Conservation (phyloP, 2,888 invertebrate genomes). For the Diabrotica balteata region DNA sequence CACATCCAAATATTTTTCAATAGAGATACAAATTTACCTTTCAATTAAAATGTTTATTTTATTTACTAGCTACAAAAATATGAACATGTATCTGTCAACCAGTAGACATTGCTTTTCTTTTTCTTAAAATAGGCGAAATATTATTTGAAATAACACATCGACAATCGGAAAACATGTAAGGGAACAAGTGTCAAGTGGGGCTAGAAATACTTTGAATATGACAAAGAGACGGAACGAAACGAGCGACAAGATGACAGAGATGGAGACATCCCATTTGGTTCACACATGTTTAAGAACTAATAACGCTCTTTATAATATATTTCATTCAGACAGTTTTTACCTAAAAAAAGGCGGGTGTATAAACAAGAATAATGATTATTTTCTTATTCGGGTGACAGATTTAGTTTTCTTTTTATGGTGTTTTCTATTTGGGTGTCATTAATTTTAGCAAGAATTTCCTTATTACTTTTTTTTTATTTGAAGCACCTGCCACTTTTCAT, state of each 20-base stretch:
- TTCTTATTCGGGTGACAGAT: slow-evolving; percentile 42
- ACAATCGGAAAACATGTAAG: slow-evolving; percentile 28
- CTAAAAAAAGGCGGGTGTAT: slow-evolving; percentile 34
- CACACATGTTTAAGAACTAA: slow-evolving; percentile 44
- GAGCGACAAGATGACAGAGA: slow-evolving; percentile 28
- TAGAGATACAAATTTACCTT: too few species aligned
- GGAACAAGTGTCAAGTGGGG: slow-evolving; percentile 36
- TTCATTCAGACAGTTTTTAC: slow-evolving; percentile 37
- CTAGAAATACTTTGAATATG: slow-evolving; percentile 29
- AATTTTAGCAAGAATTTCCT: slow-evolving; percentile 32
- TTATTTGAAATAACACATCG: slow-evolving; percentile 35
- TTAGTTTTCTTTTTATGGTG: slow-evolving; percentile 37
- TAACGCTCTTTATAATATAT: slow-evolving; percentile 39
- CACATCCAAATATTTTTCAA: too few species aligned
- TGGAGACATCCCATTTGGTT: slow-evolving; percentile 43
- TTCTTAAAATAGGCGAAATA: slow-evolving; percentile 34
- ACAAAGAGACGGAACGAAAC: slow-evolving; percentile 27
- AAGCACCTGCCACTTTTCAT: slow-evolving; percentile 26
- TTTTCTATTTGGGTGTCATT: slow-evolving; percentile 30
- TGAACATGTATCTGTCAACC: too few species aligned
- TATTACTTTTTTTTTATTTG: slow-evolving; percentile 25
- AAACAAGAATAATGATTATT: slow-evolving; percentile 45
- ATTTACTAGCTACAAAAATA: too few species aligned
- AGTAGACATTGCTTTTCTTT: slow-evolving; percentile 13
- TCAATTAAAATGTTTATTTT: too few species aligned